Evolutionary conservation across 2,113 vertebrate species (phyloP).

Genomic region (Sylvilagus bachmani): DNA sequence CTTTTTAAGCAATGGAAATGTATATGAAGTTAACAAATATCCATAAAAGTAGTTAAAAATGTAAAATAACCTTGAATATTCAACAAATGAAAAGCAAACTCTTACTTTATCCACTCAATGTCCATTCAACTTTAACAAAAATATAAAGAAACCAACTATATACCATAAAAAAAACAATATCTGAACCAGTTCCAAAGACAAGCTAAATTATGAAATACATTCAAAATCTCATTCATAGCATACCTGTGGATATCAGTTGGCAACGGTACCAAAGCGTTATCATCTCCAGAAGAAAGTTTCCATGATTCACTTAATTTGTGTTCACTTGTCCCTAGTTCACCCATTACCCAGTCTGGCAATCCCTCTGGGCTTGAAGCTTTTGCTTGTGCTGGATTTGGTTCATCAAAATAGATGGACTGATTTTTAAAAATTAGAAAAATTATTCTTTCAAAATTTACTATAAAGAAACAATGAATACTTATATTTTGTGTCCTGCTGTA

Average conservation of each 20-base stretch:
- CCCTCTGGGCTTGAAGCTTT: conserved; percentile 74
- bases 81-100: conserved; percentile 33
- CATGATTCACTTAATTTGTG: conserved; percentile 81
- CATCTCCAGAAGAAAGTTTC: conserved; percentile 80
- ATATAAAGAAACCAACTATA: conserved; percentile 34
- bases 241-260: conserved; percentile 82
- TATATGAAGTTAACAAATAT: background rate
- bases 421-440: conserved; percentile 83
- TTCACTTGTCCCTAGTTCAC: conserved; percentile 87
- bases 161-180: background rate
- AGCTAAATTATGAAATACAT: background rate
- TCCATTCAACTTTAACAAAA: conserved; percentile 40
- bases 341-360: conserved; percentile 92
- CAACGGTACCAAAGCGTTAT: conserved; percentile 66
- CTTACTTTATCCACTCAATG: background rate
- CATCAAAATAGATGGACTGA: conserved; percentile 96
- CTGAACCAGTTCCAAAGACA: background rate
- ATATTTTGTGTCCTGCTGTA: background rate
- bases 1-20: background rate
- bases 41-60: background rate
- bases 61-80: background rate
- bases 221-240: background rate
- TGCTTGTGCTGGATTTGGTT: conserved; percentile 85
- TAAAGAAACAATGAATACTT: conserved; percentile 56
- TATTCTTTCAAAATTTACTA: conserved; percentile 74